Conservation (phyloP, 2,797 vertebrate genomes). For the Nothura maculosa region DNA sequence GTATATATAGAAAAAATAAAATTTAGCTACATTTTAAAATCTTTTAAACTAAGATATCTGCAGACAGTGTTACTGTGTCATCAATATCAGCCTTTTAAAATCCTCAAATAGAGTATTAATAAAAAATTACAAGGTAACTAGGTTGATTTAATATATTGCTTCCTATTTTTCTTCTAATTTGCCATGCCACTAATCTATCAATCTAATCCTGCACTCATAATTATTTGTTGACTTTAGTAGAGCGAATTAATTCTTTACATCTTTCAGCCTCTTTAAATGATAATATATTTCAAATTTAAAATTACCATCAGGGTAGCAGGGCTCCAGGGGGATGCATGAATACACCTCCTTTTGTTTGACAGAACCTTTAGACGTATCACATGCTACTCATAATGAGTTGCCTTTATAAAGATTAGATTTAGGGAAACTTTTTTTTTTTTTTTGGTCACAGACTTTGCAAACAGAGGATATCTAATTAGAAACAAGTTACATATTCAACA, state of each 20-base stretch:
- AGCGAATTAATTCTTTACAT: constrained; percentile 72
- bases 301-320: constrained; percentile 50
- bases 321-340: constrained; percentile 66
- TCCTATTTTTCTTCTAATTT: constrained; percentile 70
- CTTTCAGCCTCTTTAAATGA: constrained; percentile 70
- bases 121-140: constrained; percentile 54
- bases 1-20: not conserved
- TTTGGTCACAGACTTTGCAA: constrained; percentile 57
- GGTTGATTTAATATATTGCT: constrained; percentile 58
- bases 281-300: constrained; percentile 76
- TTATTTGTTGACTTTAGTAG: constrained; percentile 72
- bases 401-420: constrained; percentile 66
- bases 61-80: not conserved
- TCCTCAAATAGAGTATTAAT: constrained; percentile 44
- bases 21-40: not conserved
- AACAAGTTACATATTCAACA: constrained; percentile 69
- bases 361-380: constrained; percentile 65
- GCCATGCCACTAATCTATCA: constrained; percentile 68
- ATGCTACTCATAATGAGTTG: constrained; percentile 58
- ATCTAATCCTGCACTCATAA: constrained; percentile 68
- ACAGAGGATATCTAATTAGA: constrained; percentile 69
- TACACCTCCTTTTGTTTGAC: constrained; percentile 74
- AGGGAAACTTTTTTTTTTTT: constrained; percentile 39
- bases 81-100: constrained; percentile 23
- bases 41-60: not conserved